phyloP scores from a whole-genome alignment of 2,888 invertebrate genomes.

The Hyposoter dolosus region DNA sequence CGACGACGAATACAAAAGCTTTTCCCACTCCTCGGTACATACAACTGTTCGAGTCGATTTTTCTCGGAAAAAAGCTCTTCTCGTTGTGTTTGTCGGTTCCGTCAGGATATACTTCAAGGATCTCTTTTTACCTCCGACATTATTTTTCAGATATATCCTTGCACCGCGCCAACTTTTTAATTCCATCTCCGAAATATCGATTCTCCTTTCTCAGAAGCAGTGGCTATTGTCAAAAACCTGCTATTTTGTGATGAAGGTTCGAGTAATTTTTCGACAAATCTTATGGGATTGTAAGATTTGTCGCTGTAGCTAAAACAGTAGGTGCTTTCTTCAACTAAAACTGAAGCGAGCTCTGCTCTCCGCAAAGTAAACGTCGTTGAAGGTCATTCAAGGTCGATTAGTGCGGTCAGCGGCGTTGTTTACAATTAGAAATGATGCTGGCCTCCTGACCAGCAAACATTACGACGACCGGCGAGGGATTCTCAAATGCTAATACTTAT shows the following conservation, averaged over 20 bases:
- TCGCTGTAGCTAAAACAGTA: too few relatives aligned
- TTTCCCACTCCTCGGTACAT: neutral
- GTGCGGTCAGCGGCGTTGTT: neutral
- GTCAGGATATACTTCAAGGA: conserved; percentile 21
- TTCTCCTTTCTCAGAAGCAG: neutral
- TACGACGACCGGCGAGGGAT: neutral
- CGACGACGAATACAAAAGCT: conserved; percentile 50
- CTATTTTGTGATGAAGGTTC: neutral
- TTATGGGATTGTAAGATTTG: neutral
- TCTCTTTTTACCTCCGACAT: neutral
- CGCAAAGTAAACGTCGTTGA: too few relatives aligned
- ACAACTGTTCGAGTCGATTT: conserved; percentile 28
- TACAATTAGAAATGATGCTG: conserved; percentile 30
- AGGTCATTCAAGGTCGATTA: neutral
- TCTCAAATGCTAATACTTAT: neutral
- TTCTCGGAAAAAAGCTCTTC: conserved; percentile 9
- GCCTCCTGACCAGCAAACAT: conserved; percentile 36
- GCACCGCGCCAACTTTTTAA: neutral
- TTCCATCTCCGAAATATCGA: conserved; percentile 17
- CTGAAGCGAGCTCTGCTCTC: too few relatives aligned
- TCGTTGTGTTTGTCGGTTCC: neutral
- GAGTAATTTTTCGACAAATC: neutral
- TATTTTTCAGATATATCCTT: conserved; percentile 19
- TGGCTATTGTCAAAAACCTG: neutral
- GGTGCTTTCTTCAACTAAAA: too few relatives aligned